Evolutionary conservation across 2,113 vertebrate genomes (phyloP), one percentile per base, ranked within the genome.

Genomic region (Xenopus borealis): DNA sequence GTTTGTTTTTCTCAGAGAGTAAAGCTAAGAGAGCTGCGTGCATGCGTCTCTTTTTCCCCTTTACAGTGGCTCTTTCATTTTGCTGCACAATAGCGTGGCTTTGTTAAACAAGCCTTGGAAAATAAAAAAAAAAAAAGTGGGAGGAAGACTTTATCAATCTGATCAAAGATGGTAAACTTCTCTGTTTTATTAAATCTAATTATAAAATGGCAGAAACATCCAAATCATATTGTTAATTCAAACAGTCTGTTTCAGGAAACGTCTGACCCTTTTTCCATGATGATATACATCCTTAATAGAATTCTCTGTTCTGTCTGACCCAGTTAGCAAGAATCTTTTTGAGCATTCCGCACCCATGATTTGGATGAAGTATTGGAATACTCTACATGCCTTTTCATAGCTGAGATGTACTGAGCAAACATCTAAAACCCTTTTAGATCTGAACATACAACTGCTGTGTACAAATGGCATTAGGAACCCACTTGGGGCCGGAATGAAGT

Each of bases 131-230:
- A 33, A 33, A 40, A 40, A 40, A 40, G 33, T 1, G 33, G 33
- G 33, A 9, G 33, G 80, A 82, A 44, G 11, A 72, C 62, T 71
- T 69, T 78, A 23, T 86, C 86, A 85, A 84, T 84, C 86, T 86
- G 85, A 88, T 82, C 81, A 86, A 62, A 79, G 68, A 76, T 65
- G 78, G 82, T 80, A 85, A 90, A 87, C 86, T 81, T 79, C 83
- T 82, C 80, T 81, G 69, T 82, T 84, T 68, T 86, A 84, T 85
- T 84, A 80, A 66, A 76, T 88, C 83, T 87, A 89, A 90, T 89
- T 88, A 89, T 85, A 81, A 88, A 85, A 82, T 70, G 79, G 86
- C 81, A 57, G 86, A 85, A 87, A 69, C 79, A 63, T 63, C n/a
- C 12, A 57, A 23, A 47, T 19, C 1, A 7, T 23, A 13, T 23